Conservation (phyloP, 2,888 invertebrate genomes). For the Drosophila robusta region DNA sequence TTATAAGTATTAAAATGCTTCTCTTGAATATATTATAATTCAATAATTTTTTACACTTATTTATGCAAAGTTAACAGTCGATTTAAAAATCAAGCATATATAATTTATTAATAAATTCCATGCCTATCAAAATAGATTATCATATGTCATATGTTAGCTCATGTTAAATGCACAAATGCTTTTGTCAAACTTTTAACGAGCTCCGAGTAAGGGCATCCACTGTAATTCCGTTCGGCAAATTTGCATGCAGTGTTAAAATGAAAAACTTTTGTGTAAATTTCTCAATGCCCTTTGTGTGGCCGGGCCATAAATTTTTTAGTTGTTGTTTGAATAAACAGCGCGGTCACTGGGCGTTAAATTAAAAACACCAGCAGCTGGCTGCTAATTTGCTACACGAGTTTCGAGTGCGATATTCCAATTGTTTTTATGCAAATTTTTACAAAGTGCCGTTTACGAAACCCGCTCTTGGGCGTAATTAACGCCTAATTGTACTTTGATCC, state of each 20-base stretch:
- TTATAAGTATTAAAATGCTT: neutral
- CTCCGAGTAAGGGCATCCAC: neutral
- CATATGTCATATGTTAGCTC: neutral
- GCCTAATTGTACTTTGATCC: slow-evolving; percentile 5
- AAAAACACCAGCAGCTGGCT: slow-evolving; percentile 53
- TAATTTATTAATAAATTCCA: no score
- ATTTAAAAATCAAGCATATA: no score
- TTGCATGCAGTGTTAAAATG: slow-evolving; percentile 23
- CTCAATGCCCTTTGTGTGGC: slow-evolving; percentile 6
- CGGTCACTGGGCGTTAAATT: slow-evolving; percentile 54
- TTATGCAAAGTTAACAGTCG: neutral
- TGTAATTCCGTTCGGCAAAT: slow-evolving; percentile 20
- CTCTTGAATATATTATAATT: no score
- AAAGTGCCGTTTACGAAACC: neutral
- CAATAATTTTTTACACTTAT: neutral
- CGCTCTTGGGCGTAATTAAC: neutral
- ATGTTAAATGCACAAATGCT: slow-evolving; percentile 3
- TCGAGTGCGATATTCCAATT: slow-evolving; percentile 26
- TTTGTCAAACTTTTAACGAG: neutral
- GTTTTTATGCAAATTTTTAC: slow-evolving; percentile 23
- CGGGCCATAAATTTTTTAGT: slow-evolving; percentile 21
- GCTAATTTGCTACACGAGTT: slow-evolving; percentile 54
- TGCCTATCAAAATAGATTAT: neutral
- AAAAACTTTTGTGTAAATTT: slow-evolving; percentile 36
- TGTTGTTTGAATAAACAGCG: slow-evolving; percentile 40